Base-by-base conservation (phyloP, 2,888 invertebrate species). In the Phoronis australis region DNA sequence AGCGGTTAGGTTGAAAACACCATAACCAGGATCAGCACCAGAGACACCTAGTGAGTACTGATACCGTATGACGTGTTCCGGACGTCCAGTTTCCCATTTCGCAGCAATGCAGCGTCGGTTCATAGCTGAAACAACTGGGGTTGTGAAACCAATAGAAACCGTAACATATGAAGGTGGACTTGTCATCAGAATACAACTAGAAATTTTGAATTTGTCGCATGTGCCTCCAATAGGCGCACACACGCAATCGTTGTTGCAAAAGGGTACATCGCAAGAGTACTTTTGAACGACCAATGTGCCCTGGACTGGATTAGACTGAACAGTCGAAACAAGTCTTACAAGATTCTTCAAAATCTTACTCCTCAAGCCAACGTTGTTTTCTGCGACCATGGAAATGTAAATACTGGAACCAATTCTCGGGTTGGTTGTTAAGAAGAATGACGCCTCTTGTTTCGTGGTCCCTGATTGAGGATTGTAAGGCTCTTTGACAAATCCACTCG, bases 21-120 rank as follows among this genome's bases (percentile, higher is more conserved):
- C 58, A 38, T 42, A 48, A 6, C 60, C 60, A 37, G 47, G 12
- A 15, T 52, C 48, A 42, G 54, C 44, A 4, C 50, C 40, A 2
- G 24, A 15, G 6, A 53, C n/a, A 21, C 60, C 58, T 22, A 57
- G 45, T 25, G 57, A 58, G 56, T 52, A 60, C 39, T 60, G 57
- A 47, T 40, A 58, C 42, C 60, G 42, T 37, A 42, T 49, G 37
- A n/a, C n/a, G n/a, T n/a, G n/a, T n/a, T n/a, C n/a, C n/a, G n/a
- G n/a, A n/a, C n/a, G n/a, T n/a, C n/a, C n/a, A n/a, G n/a, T n/a
- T n/a, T n/a, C n/a, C n/a, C n/a, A n/a, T n/a, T n/a, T n/a, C n/a
- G n/a, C n/a, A n/a, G n/a, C n/a, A n/a, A n/a, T n/a, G n/a, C n/a
- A n/a, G n/a, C n/a, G n/a, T n/a, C n/a, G n/a, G n/a, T n/a, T n/a